A percentile compares a stretch with the other conserved stretches of the same genome.
Evolutionary conservation across 2,113 vertebrate genomes (phyloP).

Genomic region (Ptychochromis oligacanthus): DNA sequence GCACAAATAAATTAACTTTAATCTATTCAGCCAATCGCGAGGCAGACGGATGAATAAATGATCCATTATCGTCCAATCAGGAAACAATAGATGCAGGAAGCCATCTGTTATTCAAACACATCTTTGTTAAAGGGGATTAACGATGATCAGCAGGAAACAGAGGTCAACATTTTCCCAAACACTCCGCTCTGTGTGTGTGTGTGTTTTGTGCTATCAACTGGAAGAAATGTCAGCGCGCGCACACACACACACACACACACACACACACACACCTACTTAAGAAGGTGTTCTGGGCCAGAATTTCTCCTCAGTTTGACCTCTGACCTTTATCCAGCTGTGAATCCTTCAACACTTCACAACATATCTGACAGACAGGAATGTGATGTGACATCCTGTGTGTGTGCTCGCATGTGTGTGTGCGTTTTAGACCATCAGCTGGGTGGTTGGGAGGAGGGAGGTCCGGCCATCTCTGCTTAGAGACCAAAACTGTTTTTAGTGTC

Average conservation of each 20-base stretch:
- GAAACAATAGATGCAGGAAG: conserved; percentile 34
- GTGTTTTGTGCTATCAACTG: background rate
- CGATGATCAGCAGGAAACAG: conserved; percentile 28
- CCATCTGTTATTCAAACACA: background rate
- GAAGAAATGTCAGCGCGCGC: conserved; percentile 5
- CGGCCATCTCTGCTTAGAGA: background rate
- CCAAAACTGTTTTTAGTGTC: background rate
- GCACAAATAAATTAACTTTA: background rate
- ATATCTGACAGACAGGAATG: conserved; percentile 3
- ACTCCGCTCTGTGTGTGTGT: background rate
- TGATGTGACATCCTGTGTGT: conserved; percentile 20
- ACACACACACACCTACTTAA: background rate
- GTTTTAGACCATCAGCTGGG: background rate
- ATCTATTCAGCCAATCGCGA: conserved; percentile 41
- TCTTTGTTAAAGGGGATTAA: conserved; percentile 5
- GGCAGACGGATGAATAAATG: conserved; percentile 4
- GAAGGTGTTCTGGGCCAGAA: background rate
- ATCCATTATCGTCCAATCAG: conserved; percentile 32
- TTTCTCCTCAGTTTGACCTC: conserved; percentile 32
- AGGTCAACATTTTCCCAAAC: conserved; percentile 31
- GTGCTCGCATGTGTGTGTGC: conserved; percentile 2
- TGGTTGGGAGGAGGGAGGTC: background rate
- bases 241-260: background rate
- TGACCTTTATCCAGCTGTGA: conserved; percentile 51
- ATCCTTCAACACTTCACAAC: conserved; percentile 21